Percentiles rank a stretch among this genome's conserved stretches.
These are phyloP conservation scores for Chaunax sp. DNA, from an alignment of 2,797 vertebrate genomes.

Conservation along the genomic window DNA sequence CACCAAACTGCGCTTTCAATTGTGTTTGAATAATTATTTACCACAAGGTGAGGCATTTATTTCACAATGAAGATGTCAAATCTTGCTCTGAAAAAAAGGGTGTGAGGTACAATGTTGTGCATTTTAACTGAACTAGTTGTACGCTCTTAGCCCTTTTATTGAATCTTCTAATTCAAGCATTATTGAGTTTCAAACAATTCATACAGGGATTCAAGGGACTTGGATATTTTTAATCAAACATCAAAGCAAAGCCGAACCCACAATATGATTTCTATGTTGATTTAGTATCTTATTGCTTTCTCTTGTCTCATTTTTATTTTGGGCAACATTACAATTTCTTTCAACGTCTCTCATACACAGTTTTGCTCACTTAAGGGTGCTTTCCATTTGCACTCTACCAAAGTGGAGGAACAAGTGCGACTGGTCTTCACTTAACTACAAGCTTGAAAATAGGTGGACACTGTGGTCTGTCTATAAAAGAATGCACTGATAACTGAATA, in stretches of 20 bases:
- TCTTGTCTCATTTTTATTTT: conserved; percentile 62
- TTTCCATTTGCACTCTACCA: conserved; percentile 70
- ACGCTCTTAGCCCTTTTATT: conserved; percentile 45
- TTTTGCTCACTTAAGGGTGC: conserved; percentile 59
- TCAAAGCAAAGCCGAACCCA: conserved; percentile 68
- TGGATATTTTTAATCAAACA: conserved; percentile 78
- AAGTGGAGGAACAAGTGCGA: conserved; percentile 52
- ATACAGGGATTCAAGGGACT: conserved; percentile 57
- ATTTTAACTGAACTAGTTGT: conserved; percentile 39
- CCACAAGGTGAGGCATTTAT: conserved; percentile 14
- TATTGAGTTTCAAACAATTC: conserved; percentile 70
- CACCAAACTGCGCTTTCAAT: conserved; percentile 12
- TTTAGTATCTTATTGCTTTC: conserved; percentile 71
- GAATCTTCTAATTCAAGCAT: conserved; percentile 64
- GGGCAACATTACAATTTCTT: conserved; percentile 62
- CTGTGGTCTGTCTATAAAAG: conserved; percentile 58
- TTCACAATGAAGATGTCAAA: conserved; percentile 46
- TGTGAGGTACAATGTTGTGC: conserved; percentile 7
- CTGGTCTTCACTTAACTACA: conserved; percentile 63
- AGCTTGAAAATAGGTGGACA: conserved; percentile 65
- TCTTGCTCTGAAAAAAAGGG: conserved; percentile 18
- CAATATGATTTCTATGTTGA: conserved; percentile 62
- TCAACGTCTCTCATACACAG: conserved; percentile 37
- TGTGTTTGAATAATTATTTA: conserved; percentile 25
- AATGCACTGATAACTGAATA: conserved; percentile 77